Base-by-base conservation (phyloP, 1,140 invertebrate species). In the Drosophila sucinea region DNA sequence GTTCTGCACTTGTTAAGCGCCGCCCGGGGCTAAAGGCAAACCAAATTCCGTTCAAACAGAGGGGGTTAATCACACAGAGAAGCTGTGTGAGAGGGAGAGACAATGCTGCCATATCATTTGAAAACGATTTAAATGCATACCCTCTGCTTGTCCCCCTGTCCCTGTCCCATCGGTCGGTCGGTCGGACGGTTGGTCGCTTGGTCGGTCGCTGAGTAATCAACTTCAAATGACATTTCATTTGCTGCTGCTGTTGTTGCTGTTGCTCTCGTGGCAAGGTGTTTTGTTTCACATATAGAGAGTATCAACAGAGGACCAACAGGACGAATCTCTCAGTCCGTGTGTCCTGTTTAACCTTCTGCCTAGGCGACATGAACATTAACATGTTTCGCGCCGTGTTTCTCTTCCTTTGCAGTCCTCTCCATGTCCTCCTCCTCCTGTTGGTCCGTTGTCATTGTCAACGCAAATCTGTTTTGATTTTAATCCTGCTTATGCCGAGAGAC, bases 391-490 rank as follows among this genome's bases (percentile, higher is more conserved):
- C 55, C 55, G 55, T 57, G 44, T 51, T 51, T 51, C 44, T 51
- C 44, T 78, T 62, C 17, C 17, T 17, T 17, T 17, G 17, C 17
- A 17, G 17, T 17, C 17, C 17, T 17, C 63, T 58, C 44, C 32
- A n/a, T 51, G 33, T 38, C 55, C 56, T 29, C 8, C 29, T 51
- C 67, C 44, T 51, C 35, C 40, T 56, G 55, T 17, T 57, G 40
- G 55, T 0, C 30, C 47, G 77, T 69, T 70, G 75, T 77, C 74
- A 70, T 80, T 77, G 74, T 80, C 78, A 80, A 78, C 78, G 74
- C 69, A 81, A 83, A 83, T 83, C 81, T 84, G 79, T 81, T 84
- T 81, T 84, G 81, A 84, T 84, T 81, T 81, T 84, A 84, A 81
- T 84, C 81, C 81, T 73, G 72, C 81, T 84, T 84, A 84, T 80